Evolutionary conservation across 1,140 invertebrate genomes (phyloP).

Genomic region (Zaprionus taronus): DNA sequence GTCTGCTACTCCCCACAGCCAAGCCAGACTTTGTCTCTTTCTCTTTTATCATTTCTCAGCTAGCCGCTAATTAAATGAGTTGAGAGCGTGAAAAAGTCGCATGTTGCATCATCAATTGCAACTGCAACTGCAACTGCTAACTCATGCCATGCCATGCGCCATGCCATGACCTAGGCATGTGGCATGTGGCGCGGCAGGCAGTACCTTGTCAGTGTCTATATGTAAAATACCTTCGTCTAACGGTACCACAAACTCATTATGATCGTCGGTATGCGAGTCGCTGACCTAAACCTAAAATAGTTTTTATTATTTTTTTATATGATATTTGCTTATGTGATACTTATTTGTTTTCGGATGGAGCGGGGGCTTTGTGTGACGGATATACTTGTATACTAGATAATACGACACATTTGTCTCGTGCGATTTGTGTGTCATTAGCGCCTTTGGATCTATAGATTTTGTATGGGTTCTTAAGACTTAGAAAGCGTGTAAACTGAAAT

Average conservation of each 20-base stretch:
- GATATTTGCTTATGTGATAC: conserved; percentile 23
- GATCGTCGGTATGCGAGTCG: conserved; percentile 13
- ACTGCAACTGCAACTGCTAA: conserved; percentile 44
- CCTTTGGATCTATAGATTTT: conserved; percentile 53
- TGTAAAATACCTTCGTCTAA: conserved; percentile 39
- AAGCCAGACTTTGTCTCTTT: background rate
- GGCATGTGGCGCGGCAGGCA: background rate
- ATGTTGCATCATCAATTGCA: conserved; percentile 66
- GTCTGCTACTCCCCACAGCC: background rate
- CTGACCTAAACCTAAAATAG: conserved; percentile 16
- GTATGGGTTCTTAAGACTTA: conserved; percentile 58
- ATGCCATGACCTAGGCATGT: too few species aligned
- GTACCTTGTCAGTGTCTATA: background rate
- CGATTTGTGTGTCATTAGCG: conserved; percentile 52
- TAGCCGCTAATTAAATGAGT: conserved; percentile 68
- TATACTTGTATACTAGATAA: background rate
- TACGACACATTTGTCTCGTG: background rate
- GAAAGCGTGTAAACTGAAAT: conserved; percentile 76
- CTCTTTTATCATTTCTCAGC: conserved; percentile 17
- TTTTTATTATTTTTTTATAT: conserved; percentile 26
- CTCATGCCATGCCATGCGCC: conserved; percentile 49
- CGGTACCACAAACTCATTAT: conserved; percentile 36
- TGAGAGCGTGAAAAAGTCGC: conserved; percentile 75
- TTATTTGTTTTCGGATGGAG: background rate
- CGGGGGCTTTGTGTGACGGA: background rate